Percentiles rank a stretch among this genome's conserved stretches.
phyloP scores from a whole-genome alignment of 2,113 vertebrate species.

The Macrotis lagotis region DNA sequence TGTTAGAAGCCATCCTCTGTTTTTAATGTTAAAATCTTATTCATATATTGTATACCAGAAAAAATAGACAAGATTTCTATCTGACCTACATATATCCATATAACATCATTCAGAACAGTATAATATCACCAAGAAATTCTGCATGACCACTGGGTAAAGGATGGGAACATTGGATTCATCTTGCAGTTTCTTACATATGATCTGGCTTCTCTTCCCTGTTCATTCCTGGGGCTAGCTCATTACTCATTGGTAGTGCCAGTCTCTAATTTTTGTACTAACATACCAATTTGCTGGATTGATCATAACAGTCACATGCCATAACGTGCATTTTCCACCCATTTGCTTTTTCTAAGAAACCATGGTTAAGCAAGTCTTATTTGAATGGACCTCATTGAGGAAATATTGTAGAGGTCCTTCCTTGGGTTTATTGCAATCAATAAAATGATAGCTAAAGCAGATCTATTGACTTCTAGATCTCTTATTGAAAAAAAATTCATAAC shows the following conservation, averaged over 20 bases:
- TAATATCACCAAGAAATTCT: no score
- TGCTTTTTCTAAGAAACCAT: neutral
- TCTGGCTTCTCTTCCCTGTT: no score
- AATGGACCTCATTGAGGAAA: no score
- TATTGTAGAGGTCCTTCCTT: neutral
- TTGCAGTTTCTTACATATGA: neutral
- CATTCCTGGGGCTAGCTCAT: neutral
- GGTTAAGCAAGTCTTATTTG: no score
- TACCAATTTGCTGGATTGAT: neutral
- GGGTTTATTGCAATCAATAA: no score
- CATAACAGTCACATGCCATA: neutral
- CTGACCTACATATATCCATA: no score
- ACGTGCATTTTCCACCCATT: neutral
- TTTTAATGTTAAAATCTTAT: no score
- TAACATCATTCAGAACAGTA: no score
- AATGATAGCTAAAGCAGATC: neutral
- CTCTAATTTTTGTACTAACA: neutral
- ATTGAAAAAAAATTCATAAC: neutral
- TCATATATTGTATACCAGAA: neutral
- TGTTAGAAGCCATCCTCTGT: no score
- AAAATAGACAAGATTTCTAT: neutral
- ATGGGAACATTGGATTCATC: neutral
- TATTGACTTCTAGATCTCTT: neutral
- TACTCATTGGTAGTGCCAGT: neutral
- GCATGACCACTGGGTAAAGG: neutral